phyloP scores from a whole-genome alignment of 2,113 vertebrate genomes.

The Centrocercus urophasianus region DNA sequence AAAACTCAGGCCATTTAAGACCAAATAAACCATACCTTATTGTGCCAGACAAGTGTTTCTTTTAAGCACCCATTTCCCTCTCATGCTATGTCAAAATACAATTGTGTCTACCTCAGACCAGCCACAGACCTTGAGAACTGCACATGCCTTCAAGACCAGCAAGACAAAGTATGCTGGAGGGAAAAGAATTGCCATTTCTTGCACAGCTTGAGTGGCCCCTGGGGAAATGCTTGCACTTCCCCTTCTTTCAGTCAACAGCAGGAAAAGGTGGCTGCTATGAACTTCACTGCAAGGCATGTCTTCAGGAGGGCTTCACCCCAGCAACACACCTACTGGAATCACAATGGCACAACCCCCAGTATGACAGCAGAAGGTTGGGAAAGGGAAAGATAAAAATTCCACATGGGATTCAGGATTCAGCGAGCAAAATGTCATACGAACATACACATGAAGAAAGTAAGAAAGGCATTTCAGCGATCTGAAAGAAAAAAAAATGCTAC shows the following conservation, averaged over 20 bases:
- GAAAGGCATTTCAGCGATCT: background rate
- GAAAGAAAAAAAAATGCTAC: background rate
- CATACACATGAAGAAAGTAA: background rate
- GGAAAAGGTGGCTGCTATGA: background rate
- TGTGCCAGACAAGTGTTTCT: background rate
- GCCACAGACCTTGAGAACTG: background rate
- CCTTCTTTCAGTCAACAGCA: background rate
- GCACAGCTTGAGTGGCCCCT: fast-evolving
- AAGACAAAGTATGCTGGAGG: background rate
- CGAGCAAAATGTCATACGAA: background rate
- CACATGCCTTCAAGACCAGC: background rate
- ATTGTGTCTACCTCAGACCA: background rate
- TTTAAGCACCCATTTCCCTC: background rate
- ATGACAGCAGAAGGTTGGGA: background rate
- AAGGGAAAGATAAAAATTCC: background rate
- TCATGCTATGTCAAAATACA: background rate
- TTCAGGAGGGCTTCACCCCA: background rate
- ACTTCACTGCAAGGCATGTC: background rate
- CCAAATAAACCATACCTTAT: background rate
- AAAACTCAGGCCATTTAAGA: background rate
- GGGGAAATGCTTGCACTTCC: background rate
- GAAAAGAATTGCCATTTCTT: fast-evolving
- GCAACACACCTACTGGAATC: background rate
- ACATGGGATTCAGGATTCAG: background rate
- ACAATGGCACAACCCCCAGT: background rate